A percentile compares a stretch with the other conserved stretches of the same genome.
phyloP scores from a whole-genome alignment of 2,113 vertebrate genomes.

The Archilochus colubris region DNA sequence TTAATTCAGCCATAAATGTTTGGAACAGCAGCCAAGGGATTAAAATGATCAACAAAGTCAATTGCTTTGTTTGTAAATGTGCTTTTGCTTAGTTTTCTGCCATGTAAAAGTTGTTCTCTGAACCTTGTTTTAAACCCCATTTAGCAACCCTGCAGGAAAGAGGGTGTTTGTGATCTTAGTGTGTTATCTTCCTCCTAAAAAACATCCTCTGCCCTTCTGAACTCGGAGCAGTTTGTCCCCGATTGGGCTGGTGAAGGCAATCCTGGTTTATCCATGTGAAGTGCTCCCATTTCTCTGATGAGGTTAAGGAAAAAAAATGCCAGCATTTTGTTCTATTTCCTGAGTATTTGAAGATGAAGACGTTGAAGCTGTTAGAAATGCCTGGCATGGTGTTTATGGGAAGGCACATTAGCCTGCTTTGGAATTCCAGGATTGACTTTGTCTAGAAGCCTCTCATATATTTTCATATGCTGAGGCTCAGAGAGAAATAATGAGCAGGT shows the following conservation, averaged over 20 bases:
- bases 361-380: not conserved
- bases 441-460: not conserved
- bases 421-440: not conserved
- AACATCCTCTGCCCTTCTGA: not conserved
- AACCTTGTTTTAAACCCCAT: not conserved
- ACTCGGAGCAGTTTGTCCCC: not conserved
- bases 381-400: not conserved
- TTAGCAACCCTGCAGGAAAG: not conserved
- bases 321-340: not conserved
- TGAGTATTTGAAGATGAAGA: not conserved
- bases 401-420: not conserved
- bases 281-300: not conserved
- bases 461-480: not conserved
- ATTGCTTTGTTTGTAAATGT: not conserved
- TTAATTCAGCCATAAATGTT: slow-evolving; percentile 1
- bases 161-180: not conserved
- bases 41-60: not conserved
- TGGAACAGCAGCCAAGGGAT: slow-evolving; percentile 28
- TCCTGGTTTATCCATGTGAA: not conserved
- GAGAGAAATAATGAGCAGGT: not conserved
- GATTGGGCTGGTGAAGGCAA: not conserved
- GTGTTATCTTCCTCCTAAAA: not conserved
- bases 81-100: not conserved
- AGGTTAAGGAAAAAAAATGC: not conserved
- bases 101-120: not conserved